Percentiles rank a stretch among this genome's conserved stretches.
Evolutionary conservation across 2,797 vertebrate species (phyloP).

Genomic region (Aselliscus stoliczkanus): DNA sequence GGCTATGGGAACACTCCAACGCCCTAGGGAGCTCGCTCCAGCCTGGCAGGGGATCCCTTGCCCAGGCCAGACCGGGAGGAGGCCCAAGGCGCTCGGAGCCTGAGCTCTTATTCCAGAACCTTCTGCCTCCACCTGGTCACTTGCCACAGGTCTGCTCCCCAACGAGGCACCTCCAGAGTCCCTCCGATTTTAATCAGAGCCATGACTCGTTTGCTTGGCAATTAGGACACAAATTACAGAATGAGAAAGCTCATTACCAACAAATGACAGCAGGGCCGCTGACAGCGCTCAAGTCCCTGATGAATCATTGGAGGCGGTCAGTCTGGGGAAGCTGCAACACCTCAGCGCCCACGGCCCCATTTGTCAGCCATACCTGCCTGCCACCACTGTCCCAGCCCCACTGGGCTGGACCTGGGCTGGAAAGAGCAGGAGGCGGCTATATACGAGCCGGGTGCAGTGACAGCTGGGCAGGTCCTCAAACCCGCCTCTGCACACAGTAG

Average conservation of each 20-base stretch:
- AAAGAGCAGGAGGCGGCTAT: accelerated
- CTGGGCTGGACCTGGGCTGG: accelerated
- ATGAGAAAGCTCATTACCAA: neutral
- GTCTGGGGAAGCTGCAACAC: neutral
- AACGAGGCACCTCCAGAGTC: accelerated
- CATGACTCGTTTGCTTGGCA: neutral
- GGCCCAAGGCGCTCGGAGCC: neutral
- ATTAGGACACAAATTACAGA: neutral
- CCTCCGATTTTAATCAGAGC: neutral
- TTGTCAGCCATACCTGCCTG: neutral
- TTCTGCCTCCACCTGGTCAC: neutral
- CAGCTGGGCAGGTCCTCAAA: neutral
- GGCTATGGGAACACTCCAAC: neutral
- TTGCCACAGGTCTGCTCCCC: neutral
- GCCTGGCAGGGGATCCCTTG: neutral
- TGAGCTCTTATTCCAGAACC: neutral
- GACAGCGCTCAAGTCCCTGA: neutral
- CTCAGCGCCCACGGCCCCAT: accelerated
- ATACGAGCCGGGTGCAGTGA: accelerated
- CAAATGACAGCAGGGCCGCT: neutral
- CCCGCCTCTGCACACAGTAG: accelerated
- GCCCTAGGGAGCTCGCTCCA: neutral
- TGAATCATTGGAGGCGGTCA: accelerated
- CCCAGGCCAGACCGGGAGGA: neutral
- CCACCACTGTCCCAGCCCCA: neutral